Conservation (phyloP, 2,797 vertebrate species). For the Phaenicophaeus curvirostris region DNA sequence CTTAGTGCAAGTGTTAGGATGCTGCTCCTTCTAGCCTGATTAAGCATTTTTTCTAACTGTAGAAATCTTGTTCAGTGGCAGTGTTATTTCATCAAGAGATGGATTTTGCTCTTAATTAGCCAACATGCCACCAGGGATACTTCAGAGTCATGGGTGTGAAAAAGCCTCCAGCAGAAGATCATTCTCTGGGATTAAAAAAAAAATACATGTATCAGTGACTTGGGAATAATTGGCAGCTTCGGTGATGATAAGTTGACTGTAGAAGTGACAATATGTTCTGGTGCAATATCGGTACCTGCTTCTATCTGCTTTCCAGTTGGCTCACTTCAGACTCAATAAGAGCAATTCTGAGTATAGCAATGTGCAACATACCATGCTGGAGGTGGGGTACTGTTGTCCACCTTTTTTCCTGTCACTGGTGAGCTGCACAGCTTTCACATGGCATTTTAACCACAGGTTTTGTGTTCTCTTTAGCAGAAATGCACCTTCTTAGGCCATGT, state of each 20-base stretch:
- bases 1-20: constrained; percentile 71
- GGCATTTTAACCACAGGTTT: background rate
- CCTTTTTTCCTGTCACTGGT: background rate
- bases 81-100: constrained; percentile 83
- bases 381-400: background rate
- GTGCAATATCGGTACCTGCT: constrained; percentile 68
- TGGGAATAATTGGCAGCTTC: constrained; percentile 80
- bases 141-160: constrained; percentile 83
- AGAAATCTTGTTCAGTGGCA: constrained; percentile 74
- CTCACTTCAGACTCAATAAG: constrained; percentile 67
- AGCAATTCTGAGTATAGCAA: constrained; percentile 37
- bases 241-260: constrained; percentile 62
- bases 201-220: constrained; percentile 53
- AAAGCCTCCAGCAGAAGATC: constrained; percentile 79
- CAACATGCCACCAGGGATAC: constrained; percentile 78
- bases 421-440: background rate
- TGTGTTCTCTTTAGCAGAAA: background rate
- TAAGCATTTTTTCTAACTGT: constrained; percentile 70
- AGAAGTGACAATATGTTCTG: constrained; percentile 74
- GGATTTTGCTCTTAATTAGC: constrained; percentile 85
- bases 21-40: constrained; percentile 73
- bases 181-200: constrained; percentile 70
- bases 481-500: background rate
- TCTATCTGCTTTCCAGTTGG: constrained; percentile 64
- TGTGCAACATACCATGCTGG: background rate